Evolutionary conservation across 1,140 invertebrate genomes (phyloP), one percentile per base, ranked within the genome.

Genomic region (Teleopsis dalmanni): DNA sequence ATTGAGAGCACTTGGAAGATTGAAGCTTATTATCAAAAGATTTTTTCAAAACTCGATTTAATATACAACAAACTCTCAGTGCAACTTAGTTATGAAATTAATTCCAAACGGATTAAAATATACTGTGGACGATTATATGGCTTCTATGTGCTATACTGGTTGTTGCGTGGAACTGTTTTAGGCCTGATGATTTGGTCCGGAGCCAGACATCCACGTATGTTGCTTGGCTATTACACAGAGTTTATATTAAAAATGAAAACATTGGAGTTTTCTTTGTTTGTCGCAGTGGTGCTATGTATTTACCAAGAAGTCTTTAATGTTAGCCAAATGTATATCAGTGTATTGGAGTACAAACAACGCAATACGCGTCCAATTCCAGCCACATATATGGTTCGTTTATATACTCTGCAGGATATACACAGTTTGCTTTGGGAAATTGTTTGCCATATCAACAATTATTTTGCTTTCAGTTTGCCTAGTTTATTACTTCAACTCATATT

Each of bases 391-490:
- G 14, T 42, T 13, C 23, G 40, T 13, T 42, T 42, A 26, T 10
- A 18, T 4, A 26, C 40, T 9, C 23, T 42, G 10, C 40, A 42
- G 29, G 40, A 42, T 26, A 14, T 42, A n/a, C 40, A 42, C 29
- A 26, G 23, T 42, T 26, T 42, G 40, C 40, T 42, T 42, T 42
- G 40, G 40, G 40, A 42, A 25, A 42, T 26, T 27, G 23, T 42
- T 7, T 26, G 29, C 8, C n/a, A 18, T 0, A 8, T 42, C 25
- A 42, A 22, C n/a, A 16, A 26, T 26, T 42, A 42, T 18, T 42
- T 42, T 42, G 40, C 25, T 4, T 42, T 22, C 23, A 42, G 40
- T 42, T 27, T 27, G 11, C 40, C 40, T 18, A 16, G 40, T 5
- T 16, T 42, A 27, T 42, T 42, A 18, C n/a, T 16, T 16, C 25